A percentile compares a stretch with the other conserved stretches of the same genome.
Conservation (phyloP, 1,140 invertebrate species). For the Macrobrachium nipponense region DNA sequence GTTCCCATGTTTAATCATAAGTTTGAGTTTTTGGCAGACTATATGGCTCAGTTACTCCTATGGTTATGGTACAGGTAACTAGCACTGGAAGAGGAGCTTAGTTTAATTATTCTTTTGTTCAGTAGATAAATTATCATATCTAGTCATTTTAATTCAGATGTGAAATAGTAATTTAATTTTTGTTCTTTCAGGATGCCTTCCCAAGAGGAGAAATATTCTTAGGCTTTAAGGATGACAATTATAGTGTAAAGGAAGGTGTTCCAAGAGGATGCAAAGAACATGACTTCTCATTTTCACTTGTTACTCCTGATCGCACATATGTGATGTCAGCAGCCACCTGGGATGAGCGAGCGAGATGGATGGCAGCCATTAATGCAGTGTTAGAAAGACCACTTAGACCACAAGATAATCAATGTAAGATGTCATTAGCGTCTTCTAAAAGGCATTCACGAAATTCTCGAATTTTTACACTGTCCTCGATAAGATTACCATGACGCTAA, state of each 20-base stretch:
- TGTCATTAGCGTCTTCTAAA: slow-evolving; percentile 19
- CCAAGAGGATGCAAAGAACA: slow-evolving; percentile 78
- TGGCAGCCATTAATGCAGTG: slow-evolving; percentile 80
- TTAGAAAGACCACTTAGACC: slow-evolving; percentile 81
- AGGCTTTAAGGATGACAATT: slow-evolving; percentile 81
- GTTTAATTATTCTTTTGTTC: background rate
- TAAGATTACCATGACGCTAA: background rate
- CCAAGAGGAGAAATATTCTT: slow-evolving; percentile 93
- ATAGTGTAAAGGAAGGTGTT: slow-evolving; percentile 74
- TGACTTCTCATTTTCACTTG: slow-evolving; percentile 84
- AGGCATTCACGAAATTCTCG: slow-evolving; percentile 45
- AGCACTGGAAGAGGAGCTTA: too few species aligned
- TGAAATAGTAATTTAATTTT: background rate
- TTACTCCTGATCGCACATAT: slow-evolving; percentile 84
- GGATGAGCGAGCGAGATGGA: slow-evolving; percentile 84
- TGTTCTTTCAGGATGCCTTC: slow-evolving; percentile 77
- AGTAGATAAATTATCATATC: background rate
- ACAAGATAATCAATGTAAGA: slow-evolving; percentile 82
- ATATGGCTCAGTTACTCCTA: too few species aligned
- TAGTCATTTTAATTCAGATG: too few species aligned
- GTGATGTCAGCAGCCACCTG: slow-evolving; percentile 84
- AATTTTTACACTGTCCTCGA: slow-evolving; percentile 40
- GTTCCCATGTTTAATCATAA: too few species aligned
- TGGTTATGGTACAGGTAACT: too few species aligned
- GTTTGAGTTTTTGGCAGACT: too few species aligned